Evolutionary conservation across 1,140 invertebrate species (phyloP), one percentile per base, ranked within the genome.

Genomic region (Drosophila teissieri): DNA sequence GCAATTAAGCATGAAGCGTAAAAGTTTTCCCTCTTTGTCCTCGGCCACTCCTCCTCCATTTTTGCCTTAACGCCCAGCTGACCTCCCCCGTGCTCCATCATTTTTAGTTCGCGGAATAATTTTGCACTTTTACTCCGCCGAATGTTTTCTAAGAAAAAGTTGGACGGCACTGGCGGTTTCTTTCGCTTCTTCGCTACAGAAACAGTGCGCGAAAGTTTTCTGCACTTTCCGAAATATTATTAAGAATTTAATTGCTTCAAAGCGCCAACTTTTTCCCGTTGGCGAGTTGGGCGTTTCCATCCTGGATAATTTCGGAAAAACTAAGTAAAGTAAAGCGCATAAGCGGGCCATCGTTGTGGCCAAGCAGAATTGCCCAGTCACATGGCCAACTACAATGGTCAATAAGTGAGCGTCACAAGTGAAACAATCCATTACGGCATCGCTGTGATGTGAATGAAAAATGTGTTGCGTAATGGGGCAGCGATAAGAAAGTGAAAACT

Each of bases 401-500:
- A 75, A 63, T 72, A 75, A 72, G 72, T 52, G 63, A 82, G 40
- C 36, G 17, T 19, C 11, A 36, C 45, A 60, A 77, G 65, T 54
- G 55, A 63, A 76, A 83, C 68, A 85, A 85, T 78, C 72, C 78
- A 85, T 85, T 85, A 88, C 76, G 57, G 58, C 80, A 73, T 64
- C 67, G 22, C 45, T 61, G 34, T 40, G 22, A 78, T 54, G 45
- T 63, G 42, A 75, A 52, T 45, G 51, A 68, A 75, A 75, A 82
- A 60, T 64, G 51, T 73, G 58, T 78, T 88, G 60, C 75, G 80
- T 73, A 89, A 89, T 84, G 76, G 57, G 52, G 36, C 60, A 31
- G 37, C 27, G 74, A 77, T 77, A 77, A 77, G 78, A 88, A 90
- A 84, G 85, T 84, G 80, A 84, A 88, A 88, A 84, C 80, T 67